phyloP scores from a whole-genome alignment of 2,797 vertebrate genomes.

The Adrianichthys oophorus region DNA sequence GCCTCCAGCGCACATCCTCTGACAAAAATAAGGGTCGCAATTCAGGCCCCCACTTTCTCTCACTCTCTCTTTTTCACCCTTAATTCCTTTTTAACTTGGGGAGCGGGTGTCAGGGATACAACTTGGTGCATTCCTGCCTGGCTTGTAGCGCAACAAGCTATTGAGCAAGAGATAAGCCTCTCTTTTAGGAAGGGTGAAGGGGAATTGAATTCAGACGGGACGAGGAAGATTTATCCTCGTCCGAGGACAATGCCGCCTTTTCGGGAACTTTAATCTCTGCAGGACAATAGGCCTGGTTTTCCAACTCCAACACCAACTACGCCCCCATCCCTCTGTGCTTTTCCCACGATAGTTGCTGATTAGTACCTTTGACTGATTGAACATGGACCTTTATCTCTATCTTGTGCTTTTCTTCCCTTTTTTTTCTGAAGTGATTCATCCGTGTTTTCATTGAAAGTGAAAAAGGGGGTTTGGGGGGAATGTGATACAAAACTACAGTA shows the following conservation, averaged over 20 bases:
- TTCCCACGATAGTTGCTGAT: slow-evolving; percentile 98
- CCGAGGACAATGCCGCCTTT: slow-evolving; percentile 92
- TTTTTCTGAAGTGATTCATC: slow-evolving; percentile 64
- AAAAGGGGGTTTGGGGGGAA: slow-evolving; percentile 41
- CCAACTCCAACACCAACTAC: slow-evolving; percentile 53
- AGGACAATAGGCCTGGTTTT: slow-evolving; percentile 92
- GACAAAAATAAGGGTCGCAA: slow-evolving; percentile 69
- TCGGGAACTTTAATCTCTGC: slow-evolving; percentile 96
- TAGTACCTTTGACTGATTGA: slow-evolving; percentile 84
- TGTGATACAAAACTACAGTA: slow-evolving; percentile 52
- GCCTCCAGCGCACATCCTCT: slow-evolving; percentile 77
- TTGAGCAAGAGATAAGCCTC: slow-evolving; percentile 98
- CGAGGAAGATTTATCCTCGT: slow-evolving; percentile 97
- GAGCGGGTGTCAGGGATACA: slow-evolving; percentile 79
- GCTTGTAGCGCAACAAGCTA: slow-evolving; percentile 93
- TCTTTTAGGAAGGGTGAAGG: slow-evolving; percentile 88
- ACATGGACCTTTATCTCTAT: slow-evolving; percentile 90
- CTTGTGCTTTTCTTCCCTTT: slow-evolving; percentile 70
- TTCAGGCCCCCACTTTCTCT: slow-evolving; percentile 69
- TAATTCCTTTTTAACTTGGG: slow-evolving; percentile 80
- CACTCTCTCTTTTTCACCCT: slow-evolving; percentile 58
- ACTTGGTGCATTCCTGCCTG: slow-evolving; percentile 86
- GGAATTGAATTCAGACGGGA: slow-evolving; percentile 98
- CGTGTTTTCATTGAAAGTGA: slow-evolving; percentile 44
- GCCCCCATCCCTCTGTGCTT: slow-evolving; percentile 77